Percentiles rank a stretch among this genome's conserved stretches.
phyloP scores from a whole-genome alignment of 2,797 vertebrate species.

The Limosa lapponica region DNA sequence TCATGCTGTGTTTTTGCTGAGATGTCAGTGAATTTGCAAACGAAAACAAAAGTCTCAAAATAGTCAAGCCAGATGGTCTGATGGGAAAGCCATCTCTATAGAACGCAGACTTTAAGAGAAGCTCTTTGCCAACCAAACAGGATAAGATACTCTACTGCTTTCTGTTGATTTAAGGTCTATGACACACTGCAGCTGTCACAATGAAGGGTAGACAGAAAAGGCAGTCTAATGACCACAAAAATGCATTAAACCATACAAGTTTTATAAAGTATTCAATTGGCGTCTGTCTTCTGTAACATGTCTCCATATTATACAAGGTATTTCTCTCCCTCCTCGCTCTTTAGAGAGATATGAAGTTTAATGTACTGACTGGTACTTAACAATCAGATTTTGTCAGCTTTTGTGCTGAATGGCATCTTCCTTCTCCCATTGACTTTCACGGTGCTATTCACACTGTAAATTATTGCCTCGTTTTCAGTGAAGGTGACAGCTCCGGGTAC shows the following conservation, averaged over 20 bases:
- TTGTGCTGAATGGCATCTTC: slow-evolving; percentile 20
- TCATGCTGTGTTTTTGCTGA: neutral
- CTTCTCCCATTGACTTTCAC: neutral
- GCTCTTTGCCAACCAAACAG: neutral
- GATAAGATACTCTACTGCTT: neutral
- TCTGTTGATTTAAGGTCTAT: neutral
- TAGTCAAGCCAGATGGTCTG: slow-evolving; percentile 20
- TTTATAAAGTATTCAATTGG: neutral
- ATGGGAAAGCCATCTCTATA: neutral
- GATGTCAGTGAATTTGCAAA: slow-evolving; percentile 52
- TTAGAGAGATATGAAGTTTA: slow-evolving; percentile 12
- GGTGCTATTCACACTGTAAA: neutral
- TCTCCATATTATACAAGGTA: neutral
- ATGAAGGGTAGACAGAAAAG: slow-evolving; percentile 26
- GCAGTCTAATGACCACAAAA: slow-evolving; percentile 2
- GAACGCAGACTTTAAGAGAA: neutral
- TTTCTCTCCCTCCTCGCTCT: slow-evolving; percentile 18
- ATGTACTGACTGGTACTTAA: slow-evolving; percentile 29
- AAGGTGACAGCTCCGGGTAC: neutral
- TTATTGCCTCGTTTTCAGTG: neutral
- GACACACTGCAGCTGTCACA: slow-evolving; percentile 51
- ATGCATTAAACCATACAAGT: neutral
- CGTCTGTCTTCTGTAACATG: slow-evolving; percentile 21
- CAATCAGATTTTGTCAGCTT: slow-evolving; percentile 56
- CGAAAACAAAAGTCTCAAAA: neutral